Base-by-base conservation (phyloP, 1,140 invertebrate species). In the Thaumetopoea pityocampa region DNA sequence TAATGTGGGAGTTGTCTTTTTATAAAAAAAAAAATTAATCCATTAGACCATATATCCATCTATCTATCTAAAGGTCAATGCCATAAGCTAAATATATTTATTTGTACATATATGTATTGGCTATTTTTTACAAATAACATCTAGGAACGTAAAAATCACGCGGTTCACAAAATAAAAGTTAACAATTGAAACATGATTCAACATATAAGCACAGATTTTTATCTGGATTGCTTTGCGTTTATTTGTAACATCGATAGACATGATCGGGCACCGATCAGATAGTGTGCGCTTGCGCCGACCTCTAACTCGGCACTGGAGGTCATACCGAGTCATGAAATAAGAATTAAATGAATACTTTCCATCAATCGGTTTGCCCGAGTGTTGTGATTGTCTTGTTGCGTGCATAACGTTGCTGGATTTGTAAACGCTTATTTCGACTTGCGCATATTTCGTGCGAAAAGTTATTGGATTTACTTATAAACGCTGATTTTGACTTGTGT, bases 251-350 rank as follows among this genome's bases (percentile, higher is more conserved):
- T 68, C 63, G 59, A 60, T 57, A 65, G 61, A 52, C 46, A 56
- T 55, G 66, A 67, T 66, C 55, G 44, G 54, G 46, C 46, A 55
- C 28, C 24, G 54, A 77, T 71, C 71, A 47, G 67, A 77, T 70
- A 71, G 28, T 45, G 10, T 46, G 49, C 33, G 46, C 51, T 23
- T 15, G 49, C 32, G 43, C 28, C 49, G 54, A 65, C 67, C 68
- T 62, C 52, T 32, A 47, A n/a, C 37, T 54, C 50, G 54, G 52
- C 57, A 51, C 53, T 33, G 29, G 43, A 36, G 67, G 69, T 73
- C 65, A 73, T 42, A 49, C 41, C 28, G 23, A 62, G 56, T 67
- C 61, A 68, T 67, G 59, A 66, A 65, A 72, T 67, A 68, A 68
- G 68, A 70, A 58, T 58, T 59, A 61, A 63, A 44, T 61, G 56